A percentile compares a stretch with the other conserved stretches of the same genome.
phyloP scores from a whole-genome alignment of 2,888 invertebrate species.

The Chorisops tibialis region DNA sequence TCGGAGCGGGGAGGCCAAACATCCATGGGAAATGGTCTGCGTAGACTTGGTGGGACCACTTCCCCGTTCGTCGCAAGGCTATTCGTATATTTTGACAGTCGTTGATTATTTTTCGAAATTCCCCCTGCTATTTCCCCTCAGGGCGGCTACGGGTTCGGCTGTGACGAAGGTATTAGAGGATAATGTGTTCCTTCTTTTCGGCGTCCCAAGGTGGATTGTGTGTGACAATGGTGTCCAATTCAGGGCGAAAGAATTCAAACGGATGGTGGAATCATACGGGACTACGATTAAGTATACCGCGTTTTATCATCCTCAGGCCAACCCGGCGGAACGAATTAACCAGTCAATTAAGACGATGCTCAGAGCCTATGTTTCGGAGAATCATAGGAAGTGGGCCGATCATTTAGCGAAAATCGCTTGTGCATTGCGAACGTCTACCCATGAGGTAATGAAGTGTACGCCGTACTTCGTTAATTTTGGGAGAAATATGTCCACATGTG shows the following conservation, averaged over 20 bases:
- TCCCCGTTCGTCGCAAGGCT: not conserved
- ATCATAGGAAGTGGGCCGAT: not conserved
- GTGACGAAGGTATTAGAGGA: not conserved
- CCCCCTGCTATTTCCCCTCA: not conserved
- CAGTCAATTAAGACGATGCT: not conserved
- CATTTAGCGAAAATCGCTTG: not conserved
- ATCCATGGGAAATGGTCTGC: conserved; percentile 7
- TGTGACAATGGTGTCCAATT: conserved; percentile 15
- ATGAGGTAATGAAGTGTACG: not conserved
- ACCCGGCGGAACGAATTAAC: conserved; percentile 41
- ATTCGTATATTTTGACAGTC: not conserved
- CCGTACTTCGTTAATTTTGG: not conserved
- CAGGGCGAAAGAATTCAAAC: not conserved
- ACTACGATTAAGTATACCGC: not conserved
- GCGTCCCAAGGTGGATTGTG: conserved; percentile 1
- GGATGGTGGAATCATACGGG: not conserved
- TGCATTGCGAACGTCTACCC: not conserved
- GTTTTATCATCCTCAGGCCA: conserved; percentile 41
- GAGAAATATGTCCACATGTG: not conserved
- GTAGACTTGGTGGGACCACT: conserved; percentile 5
- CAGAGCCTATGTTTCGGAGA: not conserved
- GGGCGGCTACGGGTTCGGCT: not conserved
- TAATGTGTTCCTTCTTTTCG: not conserved
- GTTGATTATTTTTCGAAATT: conserved; percentile 10
- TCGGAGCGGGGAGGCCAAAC: not conserved